Conservation (phyloP, 2,888 invertebrate species). For the Trypoxylon attenuatum region DNA sequence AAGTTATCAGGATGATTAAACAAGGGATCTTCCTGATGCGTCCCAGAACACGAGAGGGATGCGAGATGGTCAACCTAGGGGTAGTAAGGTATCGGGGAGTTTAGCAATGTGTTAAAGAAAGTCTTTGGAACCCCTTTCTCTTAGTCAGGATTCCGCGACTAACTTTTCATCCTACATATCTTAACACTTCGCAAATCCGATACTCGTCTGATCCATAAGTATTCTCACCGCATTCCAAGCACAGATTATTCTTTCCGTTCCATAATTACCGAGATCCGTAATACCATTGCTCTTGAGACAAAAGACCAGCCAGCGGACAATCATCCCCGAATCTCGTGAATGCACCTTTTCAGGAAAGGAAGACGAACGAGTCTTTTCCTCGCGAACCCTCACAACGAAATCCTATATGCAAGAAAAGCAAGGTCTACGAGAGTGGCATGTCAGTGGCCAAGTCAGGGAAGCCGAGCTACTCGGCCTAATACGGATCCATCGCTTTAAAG, state of each 20-base stretch:
- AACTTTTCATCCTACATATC: too few relatives aligned
- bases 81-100: conserved; percentile 23
- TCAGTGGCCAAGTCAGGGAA: neutral
- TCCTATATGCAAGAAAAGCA: neutral
- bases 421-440: neutral
- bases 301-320: too few relatives aligned
- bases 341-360: too few relatives aligned
- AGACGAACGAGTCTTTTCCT: neutral
- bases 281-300: too few relatives aligned
- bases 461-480: conserved; percentile 42
- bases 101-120: too few relatives aligned
- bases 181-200: too few relatives aligned
- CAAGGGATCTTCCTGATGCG: conserved; percentile 48
- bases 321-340: too few relatives aligned
- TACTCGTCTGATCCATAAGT: too few relatives aligned
- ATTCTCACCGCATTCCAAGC: neutral
- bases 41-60: conserved; percentile 22
- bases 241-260: too few relatives aligned
- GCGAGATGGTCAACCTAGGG: conserved; percentile 28
- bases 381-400: neutral
- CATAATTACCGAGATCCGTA: too few relatives aligned
- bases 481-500: conserved; percentile 71
- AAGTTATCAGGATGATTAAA: conserved; percentile 58
- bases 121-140: too few relatives aligned
- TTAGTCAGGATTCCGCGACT: too few relatives aligned